Evolutionary conservation across 2,797 vertebrate genomes (phyloP).

Genomic region (Pseudotriccus pelzelni): DNA sequence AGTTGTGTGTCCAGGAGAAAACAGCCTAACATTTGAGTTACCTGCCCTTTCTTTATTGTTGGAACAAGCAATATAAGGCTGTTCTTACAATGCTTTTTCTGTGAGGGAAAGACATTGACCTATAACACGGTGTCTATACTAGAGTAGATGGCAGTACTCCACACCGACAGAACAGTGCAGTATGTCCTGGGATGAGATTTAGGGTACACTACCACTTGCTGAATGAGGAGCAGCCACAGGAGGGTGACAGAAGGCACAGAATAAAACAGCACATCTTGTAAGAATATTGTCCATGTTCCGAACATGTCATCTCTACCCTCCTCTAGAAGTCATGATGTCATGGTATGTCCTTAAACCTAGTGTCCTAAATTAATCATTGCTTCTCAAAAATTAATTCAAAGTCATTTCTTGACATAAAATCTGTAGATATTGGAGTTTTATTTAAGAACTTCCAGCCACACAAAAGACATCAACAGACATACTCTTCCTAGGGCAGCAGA

Average conservation of each 20-base stretch:
- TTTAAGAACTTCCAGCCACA: not conserved
- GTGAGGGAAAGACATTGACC: not conserved
- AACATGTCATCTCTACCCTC: not conserved
- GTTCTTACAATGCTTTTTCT: not conserved
- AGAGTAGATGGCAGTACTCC: not conserved
- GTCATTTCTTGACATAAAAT: not conserved
- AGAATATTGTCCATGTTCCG: accelerated
- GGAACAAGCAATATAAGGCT: not conserved
- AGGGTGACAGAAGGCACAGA: not conserved
- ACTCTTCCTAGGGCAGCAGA: not conserved
- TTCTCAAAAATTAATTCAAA: not conserved
- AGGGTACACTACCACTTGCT: too few species aligned
- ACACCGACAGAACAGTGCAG: not conserved
- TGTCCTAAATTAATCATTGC: not conserved
- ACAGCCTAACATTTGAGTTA: not conserved
- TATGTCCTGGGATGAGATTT: not conserved
- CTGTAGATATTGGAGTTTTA: not conserved
- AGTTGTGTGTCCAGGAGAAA: not conserved
- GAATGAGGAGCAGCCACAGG: not conserved
- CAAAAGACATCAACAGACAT: not conserved
- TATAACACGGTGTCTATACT: not conserved
- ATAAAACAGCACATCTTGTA: not conserved
- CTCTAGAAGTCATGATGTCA: not conserved
- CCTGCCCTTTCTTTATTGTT: not conserved
- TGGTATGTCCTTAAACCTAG: not conserved